Base-by-base conservation (phyloP, 2,888 invertebrate genomes). In the Atrina japonica region DNA sequence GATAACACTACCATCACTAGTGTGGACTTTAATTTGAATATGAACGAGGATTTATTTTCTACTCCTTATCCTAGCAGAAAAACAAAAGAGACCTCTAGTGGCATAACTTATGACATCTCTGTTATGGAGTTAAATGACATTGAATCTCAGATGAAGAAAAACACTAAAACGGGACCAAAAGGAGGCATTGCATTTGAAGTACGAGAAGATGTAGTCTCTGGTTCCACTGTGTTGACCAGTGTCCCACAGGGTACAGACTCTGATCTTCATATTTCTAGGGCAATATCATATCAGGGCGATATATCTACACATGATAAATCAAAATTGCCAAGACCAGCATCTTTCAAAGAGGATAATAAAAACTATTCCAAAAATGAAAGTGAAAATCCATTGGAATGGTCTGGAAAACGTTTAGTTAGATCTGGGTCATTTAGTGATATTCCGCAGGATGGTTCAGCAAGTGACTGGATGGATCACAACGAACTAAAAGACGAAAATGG, bases 381-480 rank as follows among this genome's bases (percentile, higher is more conserved):
- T 6, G 67, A 70, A 25, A 81, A 76, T 52, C 58, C 68, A 14
- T 55, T 84, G 25, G 83, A 84, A 52, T 86, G 85, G 86, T 86
- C 87, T 16, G 86, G 86, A 9, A 77, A 81, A 47, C 75, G 83
- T 27, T 78, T 86, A 16, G 83, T 85, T 7, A 66, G 84, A 7
- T 75, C 84, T 6, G 85, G 82, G 21, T 84, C 84, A 23, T 87
- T 86, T 71, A 68, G 81, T 18, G 82, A 85, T 56, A 84, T 86
- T 76, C 82, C 83, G 58, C 82, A 82, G 65, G 78, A 81, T 68
- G 79, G 82, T 66, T 73, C 78, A 11, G 63, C 77, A 21, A 78
- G 77, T 29, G 83, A 83, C 71, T 84, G 84, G 83, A 80, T 83
- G 6, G 75, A 77, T 64, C 75, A 78, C 16, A 77, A 77, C 53